Percentiles rank a stretch among this genome's conserved stretches.
Conservation (phyloP, 1,140 invertebrate species). For the Macrobrachium nipponense region DNA sequence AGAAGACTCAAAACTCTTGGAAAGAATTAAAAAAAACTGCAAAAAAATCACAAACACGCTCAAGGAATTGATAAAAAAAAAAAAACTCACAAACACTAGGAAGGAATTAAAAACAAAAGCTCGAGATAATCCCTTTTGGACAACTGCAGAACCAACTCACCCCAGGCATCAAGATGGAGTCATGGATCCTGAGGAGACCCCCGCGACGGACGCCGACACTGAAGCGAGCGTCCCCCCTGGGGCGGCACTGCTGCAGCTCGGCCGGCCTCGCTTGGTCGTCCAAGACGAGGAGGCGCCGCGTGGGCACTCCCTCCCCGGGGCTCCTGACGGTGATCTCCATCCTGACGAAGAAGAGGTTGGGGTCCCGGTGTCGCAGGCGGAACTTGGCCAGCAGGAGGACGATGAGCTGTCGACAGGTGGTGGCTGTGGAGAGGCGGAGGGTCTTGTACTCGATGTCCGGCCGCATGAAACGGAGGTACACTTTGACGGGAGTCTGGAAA, state of each 20-base stretch:
- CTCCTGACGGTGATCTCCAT: constrained; percentile 88
- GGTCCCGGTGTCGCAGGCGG: constrained; percentile 90
- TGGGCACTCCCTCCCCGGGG: constrained; percentile 68
- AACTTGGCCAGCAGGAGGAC: constrained; percentile 87
- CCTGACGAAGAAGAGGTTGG: constrained; percentile 90
- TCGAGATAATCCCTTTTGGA: neutral
- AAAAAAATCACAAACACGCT: no score
- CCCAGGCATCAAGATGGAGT: constrained; percentile 86
- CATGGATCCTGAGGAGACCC: constrained; percentile 89
- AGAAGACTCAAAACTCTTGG: no score
- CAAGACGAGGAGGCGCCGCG: constrained; percentile 81
- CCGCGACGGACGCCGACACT: constrained; percentile 86
- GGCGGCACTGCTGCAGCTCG: constrained; percentile 89
- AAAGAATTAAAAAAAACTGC: no score
- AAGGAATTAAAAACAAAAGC: neutral
- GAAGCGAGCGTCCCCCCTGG: constrained; percentile 83
- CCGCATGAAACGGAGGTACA: constrained; percentile 86
- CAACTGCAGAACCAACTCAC: constrained; percentile 35
- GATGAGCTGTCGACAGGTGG: constrained; percentile 87
- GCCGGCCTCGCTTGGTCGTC: constrained; percentile 90
- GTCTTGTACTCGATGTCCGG: constrained; percentile 95
- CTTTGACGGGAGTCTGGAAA: constrained; percentile 87
- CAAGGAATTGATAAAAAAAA: no score
- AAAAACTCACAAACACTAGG: no score
- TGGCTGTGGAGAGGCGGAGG: constrained; percentile 84